Percentiles rank a stretch among this genome's conserved stretches.
Conservation (phyloP, 2,888 invertebrate species). For the Rhamnusium bicolor region DNA sequence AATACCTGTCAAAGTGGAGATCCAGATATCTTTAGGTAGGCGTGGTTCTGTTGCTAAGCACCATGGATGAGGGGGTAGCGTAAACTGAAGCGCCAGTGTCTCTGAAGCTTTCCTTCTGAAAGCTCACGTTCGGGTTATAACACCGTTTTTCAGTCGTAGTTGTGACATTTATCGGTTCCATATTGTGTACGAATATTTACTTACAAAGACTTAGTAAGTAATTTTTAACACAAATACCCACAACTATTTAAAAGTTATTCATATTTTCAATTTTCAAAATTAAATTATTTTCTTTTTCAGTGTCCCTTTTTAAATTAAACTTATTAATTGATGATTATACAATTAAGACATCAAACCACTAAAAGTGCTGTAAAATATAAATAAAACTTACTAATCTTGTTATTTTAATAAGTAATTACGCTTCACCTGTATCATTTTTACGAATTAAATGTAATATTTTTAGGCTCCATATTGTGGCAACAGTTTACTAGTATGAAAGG, state of each 20-base stretch:
- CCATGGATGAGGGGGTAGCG: conserved; percentile 65
- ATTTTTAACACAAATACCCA: neutral
- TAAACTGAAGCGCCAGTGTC: conserved; percentile 64
- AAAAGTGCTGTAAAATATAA: too few relatives aligned
- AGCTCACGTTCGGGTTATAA: conserved; percentile 34
- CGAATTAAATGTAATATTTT: neutral
- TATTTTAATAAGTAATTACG: too few relatives aligned
- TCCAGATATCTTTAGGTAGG: conserved; percentile 60
- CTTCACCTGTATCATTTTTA: too few relatives aligned
- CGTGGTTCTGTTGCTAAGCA: conserved; percentile 68
- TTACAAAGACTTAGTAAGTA: neutral
- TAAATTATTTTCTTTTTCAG: neutral
- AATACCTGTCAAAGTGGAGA: conserved; percentile 53
- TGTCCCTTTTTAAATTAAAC: neutral
- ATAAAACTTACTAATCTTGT: too few relatives aligned
- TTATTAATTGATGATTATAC: too few relatives aligned
- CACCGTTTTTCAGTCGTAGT: conserved; percentile 26
- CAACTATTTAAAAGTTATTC: too few relatives aligned
- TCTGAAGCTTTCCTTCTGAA: conserved; percentile 58
- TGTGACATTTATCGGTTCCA: conserved; percentile 30
- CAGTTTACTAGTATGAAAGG: too few relatives aligned
- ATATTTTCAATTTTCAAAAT: too few relatives aligned
- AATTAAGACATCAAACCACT: too few relatives aligned
- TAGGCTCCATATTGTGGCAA: neutral
- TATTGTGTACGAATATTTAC: conserved; percentile 9